Evolutionary conservation across 1,140 invertebrate species (phyloP), one percentile per base, ranked within the genome.

Genomic region (Drosophila ambigua): DNA sequence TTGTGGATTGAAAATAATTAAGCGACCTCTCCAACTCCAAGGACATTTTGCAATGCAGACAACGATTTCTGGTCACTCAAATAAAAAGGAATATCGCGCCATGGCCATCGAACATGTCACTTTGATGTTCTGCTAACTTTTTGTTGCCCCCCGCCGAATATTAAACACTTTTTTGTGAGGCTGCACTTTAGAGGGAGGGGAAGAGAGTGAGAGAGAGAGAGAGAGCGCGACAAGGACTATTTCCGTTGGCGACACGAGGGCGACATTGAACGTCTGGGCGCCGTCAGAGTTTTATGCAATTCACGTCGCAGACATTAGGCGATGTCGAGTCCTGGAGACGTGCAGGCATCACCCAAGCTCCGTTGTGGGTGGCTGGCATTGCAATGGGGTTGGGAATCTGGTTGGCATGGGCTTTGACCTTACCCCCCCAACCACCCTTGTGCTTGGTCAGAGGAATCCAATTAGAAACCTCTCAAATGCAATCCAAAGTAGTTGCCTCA

Each of bases 401-500:
- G 20, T 1, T 20, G 20, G 20, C 1, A 20, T 20, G 20, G 20
- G 16, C 16, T 16, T 16, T 16, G 1, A 16, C 16, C 1, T 16
- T 16, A 16, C 0, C 16, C 16, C 16, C 15, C 23, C 2, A n/a
- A n/a, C n/a, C n/a, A n/a, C n/a, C n/a, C 8, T 28, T 68, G 41
- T 76, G 77, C 64, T 71, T 73, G 60, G 50, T 24, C 55, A 45
- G 31, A 35, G 61, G 72, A 84, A 79, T 76, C 66, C 60, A 82
- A 83, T 84, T 79, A 83, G 72, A 66, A 75, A 73, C 69, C 71
- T 73, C 76, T 81, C 58, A 68, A 60, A 52, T 69, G 81, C 77
- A 81, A 71, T 81, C 64, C 60, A 28, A 81, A 51, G 77, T 72
- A 78, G 61, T 64, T 68, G 61, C 62, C 62, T 68, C 62, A 65